Conservation (phyloP, 1,140 invertebrate genomes). For the Olivierus martensii region DNA sequence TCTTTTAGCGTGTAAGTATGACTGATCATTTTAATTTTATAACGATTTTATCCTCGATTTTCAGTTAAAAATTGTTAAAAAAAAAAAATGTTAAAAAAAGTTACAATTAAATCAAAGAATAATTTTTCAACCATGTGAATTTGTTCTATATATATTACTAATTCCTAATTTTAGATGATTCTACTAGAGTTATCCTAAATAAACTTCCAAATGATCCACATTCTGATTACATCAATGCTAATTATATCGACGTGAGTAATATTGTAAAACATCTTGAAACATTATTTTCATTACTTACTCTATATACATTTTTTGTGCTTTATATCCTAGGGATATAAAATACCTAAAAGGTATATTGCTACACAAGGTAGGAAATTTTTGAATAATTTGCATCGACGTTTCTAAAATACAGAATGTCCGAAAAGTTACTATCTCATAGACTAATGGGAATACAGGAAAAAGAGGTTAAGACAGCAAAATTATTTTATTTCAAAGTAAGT, state of each 20-base stretch:
- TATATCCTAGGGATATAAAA: slow-evolving; percentile 35
- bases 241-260: slow-evolving; percentile 33
- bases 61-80: too few relatives aligned
- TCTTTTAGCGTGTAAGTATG: slow-evolving; percentile 45
- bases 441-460: too few relatives aligned
- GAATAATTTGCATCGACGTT: too few relatives aligned
- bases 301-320: too few relatives aligned
- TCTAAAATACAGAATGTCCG: too few relatives aligned
- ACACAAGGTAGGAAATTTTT: slow-evolving; percentile 43
- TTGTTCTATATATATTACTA: background rate
- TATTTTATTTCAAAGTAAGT: too few relatives aligned
- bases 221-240: slow-evolving; percentile 41
- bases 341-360: slow-evolving; percentile 55
- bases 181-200: slow-evolving; percentile 30
- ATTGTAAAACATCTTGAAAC: background rate
- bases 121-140: background rate
- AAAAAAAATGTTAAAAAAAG: too few relatives aligned
- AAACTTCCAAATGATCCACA: background rate
- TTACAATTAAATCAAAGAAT: too few relatives aligned
- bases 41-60: too few relatives aligned
- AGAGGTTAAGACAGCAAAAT: too few relatives aligned
- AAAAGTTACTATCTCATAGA: too few relatives aligned
- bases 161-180: slow-evolving; percentile 25
- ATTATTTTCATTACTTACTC: too few relatives aligned
- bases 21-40: background rate